phyloP scores from a whole-genome alignment of 2,113 vertebrate genomes.

The Myotis lucifugus region DNA sequence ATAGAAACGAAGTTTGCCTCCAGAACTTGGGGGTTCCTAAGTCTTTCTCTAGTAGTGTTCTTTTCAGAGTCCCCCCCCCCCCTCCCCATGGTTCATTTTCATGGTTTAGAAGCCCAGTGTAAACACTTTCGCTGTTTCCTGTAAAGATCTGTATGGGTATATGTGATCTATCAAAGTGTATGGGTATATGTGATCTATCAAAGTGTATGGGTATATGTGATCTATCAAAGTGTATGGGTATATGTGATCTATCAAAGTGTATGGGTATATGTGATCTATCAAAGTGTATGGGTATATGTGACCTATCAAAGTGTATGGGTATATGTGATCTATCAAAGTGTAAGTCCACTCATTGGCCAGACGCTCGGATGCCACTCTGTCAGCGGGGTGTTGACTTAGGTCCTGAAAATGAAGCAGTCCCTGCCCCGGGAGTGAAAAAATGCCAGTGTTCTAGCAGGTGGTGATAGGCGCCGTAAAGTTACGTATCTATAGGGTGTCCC shows the following conservation, averaged over 20 bases:
- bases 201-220: background rate
- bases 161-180: background rate
- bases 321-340: rapidly evolving
- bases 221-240: background rate
- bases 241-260: background rate
- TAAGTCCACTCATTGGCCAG: background rate
- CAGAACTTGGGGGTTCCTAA: background rate
- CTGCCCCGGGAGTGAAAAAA: background rate
- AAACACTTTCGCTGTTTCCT: background rate
- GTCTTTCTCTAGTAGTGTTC: background rate
- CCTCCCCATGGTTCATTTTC: background rate
- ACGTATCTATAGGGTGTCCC: no score
- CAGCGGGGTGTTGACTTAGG: background rate
- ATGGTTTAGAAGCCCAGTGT: background rate
- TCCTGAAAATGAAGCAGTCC: background rate
- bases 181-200: rapidly evolving
- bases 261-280: rapidly evolving
- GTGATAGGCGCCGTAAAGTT: background rate
- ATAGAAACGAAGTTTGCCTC: background rate
- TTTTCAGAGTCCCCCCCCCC: background rate
- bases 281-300: background rate
- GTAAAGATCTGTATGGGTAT: rapidly evolving
- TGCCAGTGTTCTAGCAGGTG: no score
- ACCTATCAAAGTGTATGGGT: background rate
- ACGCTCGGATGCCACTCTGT: background rate